phyloP scores from a whole-genome alignment of 2,113 vertebrate genomes.

The Salminus brasiliensis region DNA sequence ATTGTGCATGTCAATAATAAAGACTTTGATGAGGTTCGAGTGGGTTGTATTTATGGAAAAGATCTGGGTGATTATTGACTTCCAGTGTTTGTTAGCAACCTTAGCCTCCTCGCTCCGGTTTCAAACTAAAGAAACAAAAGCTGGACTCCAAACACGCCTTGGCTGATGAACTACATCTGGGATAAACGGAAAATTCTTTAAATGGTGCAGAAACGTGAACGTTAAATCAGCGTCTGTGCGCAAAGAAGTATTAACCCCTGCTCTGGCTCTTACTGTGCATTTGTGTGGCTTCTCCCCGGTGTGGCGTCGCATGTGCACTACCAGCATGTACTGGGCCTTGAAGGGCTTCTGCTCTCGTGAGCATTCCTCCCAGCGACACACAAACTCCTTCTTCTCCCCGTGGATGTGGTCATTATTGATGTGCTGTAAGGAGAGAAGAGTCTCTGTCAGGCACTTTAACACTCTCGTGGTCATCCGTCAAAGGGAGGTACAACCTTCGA shows the following conservation, averaged over 20 bases:
- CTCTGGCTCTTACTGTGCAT: conserved; percentile 88
- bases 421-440: conserved; percentile 77
- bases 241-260: background rate
- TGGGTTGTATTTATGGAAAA: too few relatives aligned
- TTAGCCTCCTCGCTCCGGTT: too few relatives aligned
- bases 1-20: too few relatives aligned
- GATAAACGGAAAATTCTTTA: too few relatives aligned
- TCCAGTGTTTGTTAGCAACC: too few relatives aligned
- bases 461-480: conserved; percentile 51
- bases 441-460: background rate
- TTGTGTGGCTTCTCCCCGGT: conserved; percentile 98
- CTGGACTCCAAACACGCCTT: too few relatives aligned
- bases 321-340: conserved; percentile 99
- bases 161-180: too few relatives aligned
- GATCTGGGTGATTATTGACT: too few relatives aligned
- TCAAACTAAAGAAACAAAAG: too few relatives aligned
- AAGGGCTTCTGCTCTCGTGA: conserved; percentile 96
- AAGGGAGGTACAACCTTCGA: conserved; percentile 55
- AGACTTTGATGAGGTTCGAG: too few relatives aligned
- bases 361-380: conserved; percentile 97
- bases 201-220: too few relatives aligned
- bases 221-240: background rate
- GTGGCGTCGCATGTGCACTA: conserved; percentile 97
- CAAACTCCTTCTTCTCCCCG: conserved; percentile 98
- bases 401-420: conserved; percentile 99